Evolutionary conservation across 1,140 invertebrate genomes (phyloP), one percentile per base, ranked within the genome.

Genomic region (Trichonephila inaurata): DNA sequence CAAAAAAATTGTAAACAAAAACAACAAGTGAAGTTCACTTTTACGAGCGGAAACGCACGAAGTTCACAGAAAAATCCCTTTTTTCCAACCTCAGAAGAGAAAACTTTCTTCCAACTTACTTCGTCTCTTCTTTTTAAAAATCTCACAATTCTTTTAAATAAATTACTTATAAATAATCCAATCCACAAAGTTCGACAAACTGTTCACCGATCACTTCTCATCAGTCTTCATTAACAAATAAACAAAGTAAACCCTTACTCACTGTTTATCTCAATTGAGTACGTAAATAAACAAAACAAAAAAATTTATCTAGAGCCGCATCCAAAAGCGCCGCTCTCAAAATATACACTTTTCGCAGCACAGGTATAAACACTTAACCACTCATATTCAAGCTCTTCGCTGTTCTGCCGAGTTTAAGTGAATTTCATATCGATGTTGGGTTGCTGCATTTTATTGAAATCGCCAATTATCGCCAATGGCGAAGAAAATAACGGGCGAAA

Each of bases 401-500:
- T 83, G 91, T 86, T 51, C 91, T 92, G 91, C 91, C 64, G 83
- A 87, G 91, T 92, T 92, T 87, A 92, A 92, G 91, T 92, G 91
- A 92, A 92, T 92, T 92, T 92, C 91, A 92, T 92, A 92, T 92
- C 61, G 91, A 72, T 66, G 82, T n/a, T 14, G 83, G 91, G 91
- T 92, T 92, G 83, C 91, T 92, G 82, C 44, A 92, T 62, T 83
- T 92, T 92, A 92, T 92, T 92, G 82, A 86, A 92, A 92, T 82
- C 91, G 91, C 91, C 91, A 92, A 92, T 92, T 92, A 92, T 92
- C 91, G 91, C 91, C 91, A 92, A 92, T 40, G 28, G 91, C 82
- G 89, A 69, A n/a, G 69, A 81, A 90, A 90, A 90, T 90, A 90
- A 90, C 89, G 89, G 89, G 21, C 16, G 77, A 33, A 81, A 81